These are phyloP conservation scores for Phaetusa simplex DNA, from an alignment of 2,113 vertebrate species.

Conservation along the genomic window DNA sequence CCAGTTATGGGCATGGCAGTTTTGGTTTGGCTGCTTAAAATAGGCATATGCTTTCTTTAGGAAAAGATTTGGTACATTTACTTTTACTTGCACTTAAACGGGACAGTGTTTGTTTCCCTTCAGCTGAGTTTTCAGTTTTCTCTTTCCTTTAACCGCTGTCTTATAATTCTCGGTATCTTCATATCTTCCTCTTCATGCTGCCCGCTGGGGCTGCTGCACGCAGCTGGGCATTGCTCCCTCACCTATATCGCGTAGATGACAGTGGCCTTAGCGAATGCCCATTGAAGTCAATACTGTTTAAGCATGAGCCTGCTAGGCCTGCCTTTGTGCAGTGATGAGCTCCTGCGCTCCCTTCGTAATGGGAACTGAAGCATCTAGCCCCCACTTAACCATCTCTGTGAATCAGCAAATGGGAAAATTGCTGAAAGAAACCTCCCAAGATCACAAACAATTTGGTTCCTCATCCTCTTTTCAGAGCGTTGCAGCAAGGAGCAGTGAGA, in stretches of 20 bases:
- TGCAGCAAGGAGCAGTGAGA: background rate
- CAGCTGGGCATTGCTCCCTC: background rate
- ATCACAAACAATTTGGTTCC: background rate
- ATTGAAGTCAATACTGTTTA: background rate
- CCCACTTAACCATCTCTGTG: background rate
- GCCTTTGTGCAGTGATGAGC: background rate
- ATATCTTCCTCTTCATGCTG: background rate
- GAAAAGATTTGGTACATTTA: background rate
- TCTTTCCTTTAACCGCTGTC: background rate
- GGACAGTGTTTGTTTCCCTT: background rate
- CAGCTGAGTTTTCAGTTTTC: background rate
- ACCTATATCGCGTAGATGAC: background rate
- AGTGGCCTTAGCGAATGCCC: background rate
- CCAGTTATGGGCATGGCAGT: background rate
- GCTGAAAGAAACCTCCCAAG: background rate
- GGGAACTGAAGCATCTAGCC: background rate
- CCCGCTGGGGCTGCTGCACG: background rate
- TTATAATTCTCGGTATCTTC: background rate
- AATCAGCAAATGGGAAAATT: background rate
- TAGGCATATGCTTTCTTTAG: background rate
- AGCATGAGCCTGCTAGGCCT: background rate
- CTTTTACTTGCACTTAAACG: background rate
- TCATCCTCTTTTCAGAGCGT: background rate
- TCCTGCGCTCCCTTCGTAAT: background rate
- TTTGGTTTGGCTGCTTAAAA: background rate